These are phyloP conservation scores for Fopius arisanus DNA, from an alignment of 1,140 invertebrate species.

Conservation along the genomic window DNA sequence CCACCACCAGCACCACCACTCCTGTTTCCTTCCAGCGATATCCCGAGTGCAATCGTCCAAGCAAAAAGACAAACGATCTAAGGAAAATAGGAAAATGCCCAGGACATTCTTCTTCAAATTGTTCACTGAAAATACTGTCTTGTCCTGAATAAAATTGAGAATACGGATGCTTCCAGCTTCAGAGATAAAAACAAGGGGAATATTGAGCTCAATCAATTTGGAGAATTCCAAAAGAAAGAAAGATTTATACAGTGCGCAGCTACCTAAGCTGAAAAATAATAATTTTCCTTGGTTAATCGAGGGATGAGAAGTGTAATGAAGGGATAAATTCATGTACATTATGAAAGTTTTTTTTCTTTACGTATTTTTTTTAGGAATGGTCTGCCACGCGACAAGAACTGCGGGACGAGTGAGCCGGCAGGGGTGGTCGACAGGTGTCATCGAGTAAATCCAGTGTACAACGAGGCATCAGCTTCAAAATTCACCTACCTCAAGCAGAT, in stretches of 20 bases:
- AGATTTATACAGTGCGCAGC: no score
- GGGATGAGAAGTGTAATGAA: no score
- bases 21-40: slow-evolving; percentile 1
- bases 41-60: slow-evolving; percentile 10
- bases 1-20: not conserved
- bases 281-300: no score
- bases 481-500: not conserved
- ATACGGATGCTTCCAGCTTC: not conserved
- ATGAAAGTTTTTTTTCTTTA: no score
- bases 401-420: slow-evolving; percentile 36
- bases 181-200: not conserved
- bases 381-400: slow-evolving; percentile 43
- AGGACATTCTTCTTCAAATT: not conserved
- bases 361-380: slow-evolving; percentile 43
- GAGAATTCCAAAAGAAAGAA: no score
- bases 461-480: not conserved
- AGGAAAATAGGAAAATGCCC: slow-evolving; percentile 16
- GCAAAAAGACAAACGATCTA: slow-evolving; percentile 25
- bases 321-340: no score
- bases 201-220: not conserved
- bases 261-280: no score
- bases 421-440: slow-evolving; percentile 48
- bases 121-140: not conserved
- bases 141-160: not conserved
- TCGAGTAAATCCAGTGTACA: slow-evolving; percentile 5